phyloP scores from a whole-genome alignment of 23 tunicate species.

The Trididemnum miniatum region DNA sequence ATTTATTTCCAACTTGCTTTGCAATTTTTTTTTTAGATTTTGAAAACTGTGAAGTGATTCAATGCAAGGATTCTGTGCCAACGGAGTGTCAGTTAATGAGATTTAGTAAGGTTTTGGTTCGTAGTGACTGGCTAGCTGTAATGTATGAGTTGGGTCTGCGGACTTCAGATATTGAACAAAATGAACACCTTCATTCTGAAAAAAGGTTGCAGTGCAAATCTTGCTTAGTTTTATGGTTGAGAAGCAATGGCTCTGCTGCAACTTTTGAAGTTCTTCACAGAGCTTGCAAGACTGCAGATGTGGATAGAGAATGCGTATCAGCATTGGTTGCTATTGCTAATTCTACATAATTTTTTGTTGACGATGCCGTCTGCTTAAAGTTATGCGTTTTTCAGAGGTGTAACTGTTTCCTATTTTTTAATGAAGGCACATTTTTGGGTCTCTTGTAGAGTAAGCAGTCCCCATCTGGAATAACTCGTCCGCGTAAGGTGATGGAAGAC shows the following conservation, averaged over 20 bases:
- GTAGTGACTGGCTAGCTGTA: conserved; percentile 36
- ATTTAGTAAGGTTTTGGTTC: conserved; percentile 39
- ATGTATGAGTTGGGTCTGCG: conserved; percentile 39
- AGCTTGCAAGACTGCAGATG: conserved; percentile 20
- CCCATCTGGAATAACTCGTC: too few species aligned
- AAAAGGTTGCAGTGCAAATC: conserved; percentile 24
- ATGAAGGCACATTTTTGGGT: too few species aligned
- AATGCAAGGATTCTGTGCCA: conserved; percentile 20
- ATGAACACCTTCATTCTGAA: conserved; percentile 3
- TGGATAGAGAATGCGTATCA: conserved; percentile 9
- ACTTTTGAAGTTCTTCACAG: conserved; percentile 2
- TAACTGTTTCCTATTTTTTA: too few species aligned
- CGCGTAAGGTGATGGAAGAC: too few species aligned
- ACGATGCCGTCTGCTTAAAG: too few species aligned
- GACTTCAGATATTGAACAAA: conserved; percentile 28
- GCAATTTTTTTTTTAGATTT: too few species aligned
- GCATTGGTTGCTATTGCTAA: neutral
- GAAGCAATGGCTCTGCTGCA: conserved; percentile 39
- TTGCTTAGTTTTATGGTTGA: conserved; percentile 51
- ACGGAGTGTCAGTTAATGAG: conserved; percentile 42
- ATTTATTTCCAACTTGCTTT: too few species aligned
- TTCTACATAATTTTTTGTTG: neutral
- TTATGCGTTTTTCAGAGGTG: too few species aligned
- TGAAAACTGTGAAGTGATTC: too few species aligned
- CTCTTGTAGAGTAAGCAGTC: too few species aligned